Percentiles rank a stretch among this genome's conserved stretches.
Evolutionary conservation across 2,888 invertebrate genomes (phyloP).

Genomic region (Ennomos erosarius): DNA sequence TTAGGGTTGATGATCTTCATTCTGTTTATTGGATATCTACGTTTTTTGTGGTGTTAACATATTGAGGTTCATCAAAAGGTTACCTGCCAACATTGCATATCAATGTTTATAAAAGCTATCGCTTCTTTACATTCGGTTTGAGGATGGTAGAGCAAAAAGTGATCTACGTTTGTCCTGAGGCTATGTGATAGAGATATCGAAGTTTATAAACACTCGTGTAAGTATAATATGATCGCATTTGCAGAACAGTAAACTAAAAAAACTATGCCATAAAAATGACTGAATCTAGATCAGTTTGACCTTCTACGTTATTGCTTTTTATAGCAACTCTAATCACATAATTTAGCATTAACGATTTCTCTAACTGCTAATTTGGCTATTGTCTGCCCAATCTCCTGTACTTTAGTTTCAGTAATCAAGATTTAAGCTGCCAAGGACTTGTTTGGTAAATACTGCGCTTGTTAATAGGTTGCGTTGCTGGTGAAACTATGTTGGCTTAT

Average conservation of each 20-base stretch:
- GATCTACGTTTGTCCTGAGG: no score
- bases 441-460: constrained; percentile 12
- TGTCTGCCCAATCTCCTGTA: constrained; percentile 28
- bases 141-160: constrained; percentile 20
- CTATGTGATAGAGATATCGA: no score
- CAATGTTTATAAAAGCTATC: constrained; percentile 3
- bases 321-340: constrained; percentile 24
- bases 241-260: no score
- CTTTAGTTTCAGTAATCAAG: constrained; percentile 33
- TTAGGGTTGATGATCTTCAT: constrained; percentile 6
- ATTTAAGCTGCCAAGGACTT: constrained; percentile 19
- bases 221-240: no score
- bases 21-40: constrained; percentile 4
- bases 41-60: constrained; percentile 2
- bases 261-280: no score
- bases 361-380: constrained; percentile 33
- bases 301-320: constrained; percentile 2
- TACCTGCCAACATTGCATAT: constrained; percentile 14
- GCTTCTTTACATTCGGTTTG: constrained; percentile 9
- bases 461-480: not conserved
- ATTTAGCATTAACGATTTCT: constrained; percentile 38
- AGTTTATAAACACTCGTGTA: no score
- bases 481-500: no score
- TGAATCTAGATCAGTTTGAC: not conserved
- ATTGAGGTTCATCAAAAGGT: constrained; percentile 3